Percentiles rank a stretch among this genome's conserved stretches.
phyloP scores from a whole-genome alignment of 2,113 vertebrate genomes.

The Procavia capensis region DNA sequence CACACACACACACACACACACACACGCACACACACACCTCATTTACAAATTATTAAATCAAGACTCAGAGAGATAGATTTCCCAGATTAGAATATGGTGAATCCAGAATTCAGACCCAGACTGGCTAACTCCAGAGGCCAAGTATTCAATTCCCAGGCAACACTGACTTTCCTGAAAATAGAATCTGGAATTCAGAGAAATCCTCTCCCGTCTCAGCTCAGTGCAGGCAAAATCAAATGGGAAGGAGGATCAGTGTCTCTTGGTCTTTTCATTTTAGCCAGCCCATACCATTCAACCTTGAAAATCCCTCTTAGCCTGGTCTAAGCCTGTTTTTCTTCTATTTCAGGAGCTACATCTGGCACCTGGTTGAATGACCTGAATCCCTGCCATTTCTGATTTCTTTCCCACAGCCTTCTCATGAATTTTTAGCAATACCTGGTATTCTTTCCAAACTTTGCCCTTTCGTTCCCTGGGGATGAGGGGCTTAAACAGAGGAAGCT shows the following conservation, averaged over 20 bases:
- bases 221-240: neutral
- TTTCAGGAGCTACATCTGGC: conserved; percentile 56
- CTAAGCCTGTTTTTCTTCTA: conserved; percentile 41
- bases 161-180: conserved; percentile 20
- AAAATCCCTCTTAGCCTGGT: conserved; percentile 19
- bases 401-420: neutral
- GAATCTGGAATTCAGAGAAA: conserved; percentile 32
- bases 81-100: neutral
- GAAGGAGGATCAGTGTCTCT: neutral
- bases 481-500: neutral
- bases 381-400: neutral
- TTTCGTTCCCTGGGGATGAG: conserved; percentile 11
- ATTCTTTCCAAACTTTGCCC: conserved; percentile 43
- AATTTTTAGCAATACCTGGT: conserved; percentile 49
- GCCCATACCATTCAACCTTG: conserved; percentile 13
- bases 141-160: neutral
- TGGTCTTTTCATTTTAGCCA: conserved; percentile 13
- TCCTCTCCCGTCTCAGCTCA: neutral
- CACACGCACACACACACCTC: neutral
- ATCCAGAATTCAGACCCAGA: neutral
- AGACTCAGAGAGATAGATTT: neutral
- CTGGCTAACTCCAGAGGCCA: neutral
- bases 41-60: neutral
- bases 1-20: too few relatives aligned
- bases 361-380: conserved; percentile 47